Percentiles rank a stretch among this genome's conserved stretches.
Evolutionary conservation across 2,113 vertebrate genomes (phyloP).

Genomic region (Oncorhynchus keta): DNA sequence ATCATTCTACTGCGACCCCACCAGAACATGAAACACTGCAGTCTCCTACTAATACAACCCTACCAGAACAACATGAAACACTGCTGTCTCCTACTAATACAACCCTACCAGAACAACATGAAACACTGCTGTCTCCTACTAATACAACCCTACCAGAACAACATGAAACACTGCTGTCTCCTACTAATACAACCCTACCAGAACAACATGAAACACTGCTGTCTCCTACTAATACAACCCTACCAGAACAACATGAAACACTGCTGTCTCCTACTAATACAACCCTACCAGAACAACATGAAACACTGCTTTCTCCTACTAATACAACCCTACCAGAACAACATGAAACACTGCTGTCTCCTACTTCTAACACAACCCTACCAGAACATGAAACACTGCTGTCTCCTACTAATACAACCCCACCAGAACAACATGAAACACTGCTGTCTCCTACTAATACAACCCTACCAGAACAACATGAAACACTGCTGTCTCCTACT

Average conservation of each 20-base stretch:
- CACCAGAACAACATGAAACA: slow-evolving; percentile 10
- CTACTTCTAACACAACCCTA: neutral
- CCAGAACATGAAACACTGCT: slow-evolving; percentile 14
- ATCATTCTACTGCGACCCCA: slow-evolving; percentile 25
- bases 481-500: too few species aligned
- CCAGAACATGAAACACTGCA: slow-evolving; percentile 18
- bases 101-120: neutral
- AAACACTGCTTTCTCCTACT: slow-evolving; percentile 1
- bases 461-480: slow-evolving; percentile 25
- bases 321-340: slow-evolving; percentile 8
- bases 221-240: slow-evolving; percentile 26
- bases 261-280: too few species aligned
- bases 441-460: too few species aligned
- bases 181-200: slow-evolving; percentile 17
- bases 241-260: too few species aligned
- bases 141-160: slow-evolving; percentile 1
- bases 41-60: slow-evolving; percentile 38
- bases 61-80: too few species aligned
- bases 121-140: slow-evolving; percentile 44
- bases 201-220: slow-evolving; percentile 38
- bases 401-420: slow-evolving; percentile 13
- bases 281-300: slow-evolving; percentile 26
- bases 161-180: slow-evolving; percentile 42
- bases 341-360: slow-evolving; percentile 5
- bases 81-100: slow-evolving; percentile 48